Conservation (phyloP, 1,140 invertebrate genomes). For the Sesamia nonagrioides region DNA sequence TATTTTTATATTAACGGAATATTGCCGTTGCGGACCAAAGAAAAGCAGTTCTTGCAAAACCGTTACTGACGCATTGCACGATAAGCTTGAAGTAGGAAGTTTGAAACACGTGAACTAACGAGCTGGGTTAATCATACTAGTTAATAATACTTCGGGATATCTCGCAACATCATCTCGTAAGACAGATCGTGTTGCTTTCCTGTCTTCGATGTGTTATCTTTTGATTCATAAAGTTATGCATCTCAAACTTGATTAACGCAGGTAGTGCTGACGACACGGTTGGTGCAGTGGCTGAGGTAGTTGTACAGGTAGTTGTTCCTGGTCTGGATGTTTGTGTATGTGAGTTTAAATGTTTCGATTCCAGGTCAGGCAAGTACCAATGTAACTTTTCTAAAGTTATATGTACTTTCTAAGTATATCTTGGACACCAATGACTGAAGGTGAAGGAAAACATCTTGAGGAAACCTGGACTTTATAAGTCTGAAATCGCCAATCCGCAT, state of each 20-base stretch:
- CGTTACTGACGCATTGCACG: conserved; percentile 47
- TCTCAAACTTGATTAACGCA: conserved; percentile 4
- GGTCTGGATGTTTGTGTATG: no score
- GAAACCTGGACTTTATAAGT: no score
- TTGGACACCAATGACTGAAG: no score
- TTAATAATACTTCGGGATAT: conserved; percentile 56
- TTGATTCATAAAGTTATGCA: conserved; percentile 25
- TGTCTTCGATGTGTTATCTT: conserved; percentile 31
- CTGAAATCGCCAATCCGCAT: no score
- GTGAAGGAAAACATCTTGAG: no score
- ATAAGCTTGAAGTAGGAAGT: conserved; percentile 53
- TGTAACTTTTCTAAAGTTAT: no score
- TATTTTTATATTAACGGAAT: conserved; percentile 50
- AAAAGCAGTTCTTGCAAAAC: conserved; percentile 54
- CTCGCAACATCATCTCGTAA: conserved; percentile 54
- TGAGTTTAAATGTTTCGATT: no score
- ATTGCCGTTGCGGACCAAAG: conserved; percentile 46
- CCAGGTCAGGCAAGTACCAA: no score
- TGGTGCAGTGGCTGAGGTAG: no score
- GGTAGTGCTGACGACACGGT: no score
- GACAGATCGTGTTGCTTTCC: conserved; percentile 58
- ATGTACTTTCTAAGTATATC: no score
- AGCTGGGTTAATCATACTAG: conserved; percentile 64
- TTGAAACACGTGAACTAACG: conserved; percentile 56
- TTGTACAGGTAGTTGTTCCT: no score